These are phyloP conservation scores for Fragum sueziense DNA, from an alignment of 2,888 invertebrate genomes.

Conservation along the genomic window DNA sequence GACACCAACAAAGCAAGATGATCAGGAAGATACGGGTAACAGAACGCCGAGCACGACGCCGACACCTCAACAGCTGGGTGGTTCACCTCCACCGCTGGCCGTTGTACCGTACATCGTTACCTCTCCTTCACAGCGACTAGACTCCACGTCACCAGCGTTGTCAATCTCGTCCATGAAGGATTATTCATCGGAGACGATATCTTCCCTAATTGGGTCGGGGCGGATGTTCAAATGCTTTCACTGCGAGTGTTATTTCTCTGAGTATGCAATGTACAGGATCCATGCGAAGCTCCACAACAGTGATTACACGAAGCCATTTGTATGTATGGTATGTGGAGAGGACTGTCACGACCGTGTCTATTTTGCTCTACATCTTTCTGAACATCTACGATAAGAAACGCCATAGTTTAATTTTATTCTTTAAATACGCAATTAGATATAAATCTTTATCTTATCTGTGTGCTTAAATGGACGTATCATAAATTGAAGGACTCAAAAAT, in stretches of 20 bases:
- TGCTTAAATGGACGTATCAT: too few relatives aligned
- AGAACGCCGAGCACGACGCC: slow-evolving; percentile 35
- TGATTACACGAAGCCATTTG: slow-evolving; percentile 68
- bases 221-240: slow-evolving; percentile 74
- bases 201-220: slow-evolving; percentile 69
- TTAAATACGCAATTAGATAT: neutral
- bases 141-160: slow-evolving; percentile 60
- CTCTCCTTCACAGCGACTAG: slow-evolving; percentile 54
- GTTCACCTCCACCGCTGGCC: slow-evolving; percentile 49
- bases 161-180: slow-evolving; percentile 61
- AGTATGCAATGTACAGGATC: slow-evolving; percentile 76
- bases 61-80: slow-evolving; percentile 29
- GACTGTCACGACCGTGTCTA: slow-evolving; percentile 77
- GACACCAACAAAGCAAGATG: slow-evolving; percentile 8
- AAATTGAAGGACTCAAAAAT: too few relatives aligned
- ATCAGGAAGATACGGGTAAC: slow-evolving; percentile 7
- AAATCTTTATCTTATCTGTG: too few relatives aligned
- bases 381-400: slow-evolving; percentile 72
- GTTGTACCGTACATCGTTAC: slow-evolving; percentile 60
- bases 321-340: slow-evolving; percentile 73
- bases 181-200: slow-evolving; percentile 69
- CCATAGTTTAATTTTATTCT: neutral
- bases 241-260: slow-evolving; percentile 77
- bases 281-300: slow-evolving; percentile 73
- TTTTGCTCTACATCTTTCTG: slow-evolving; percentile 74